A percentile compares a stretch with the other conserved stretches of the same genome.
phyloP scores from a whole-genome alignment of 1,140 invertebrate genomes.

The Andrena cerasifolii region DNA sequence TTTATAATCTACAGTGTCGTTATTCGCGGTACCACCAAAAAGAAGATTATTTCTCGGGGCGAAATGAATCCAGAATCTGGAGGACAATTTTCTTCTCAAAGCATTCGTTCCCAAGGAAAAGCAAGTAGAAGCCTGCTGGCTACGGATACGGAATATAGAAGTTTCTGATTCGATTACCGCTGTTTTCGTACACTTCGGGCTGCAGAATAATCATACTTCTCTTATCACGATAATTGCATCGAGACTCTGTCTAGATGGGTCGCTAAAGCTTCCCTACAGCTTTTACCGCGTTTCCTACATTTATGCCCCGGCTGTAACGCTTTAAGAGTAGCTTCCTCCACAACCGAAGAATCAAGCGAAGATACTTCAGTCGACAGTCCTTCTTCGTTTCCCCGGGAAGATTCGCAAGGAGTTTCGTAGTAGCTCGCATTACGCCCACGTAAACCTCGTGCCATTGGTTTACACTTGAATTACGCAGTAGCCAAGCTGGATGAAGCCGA shows the following conservation, averaged over 20 bases:
- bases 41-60: not conserved
- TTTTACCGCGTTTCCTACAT: no score
- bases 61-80: not conserved
- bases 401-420: not conserved
- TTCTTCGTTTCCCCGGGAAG: not conserved
- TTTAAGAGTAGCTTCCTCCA: no score
- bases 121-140: no score
- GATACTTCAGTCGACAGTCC: not conserved
- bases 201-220: no score
- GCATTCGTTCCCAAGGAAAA: not conserved
- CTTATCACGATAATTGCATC: not conserved
- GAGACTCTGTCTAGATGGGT: no score
- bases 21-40: not conserved
- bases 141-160: no score
- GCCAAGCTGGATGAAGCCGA: conserved; percentile 47
- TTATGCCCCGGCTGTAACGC: no score
- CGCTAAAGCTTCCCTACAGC: no score
- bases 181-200: no score
- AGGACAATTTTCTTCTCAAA: not conserved
- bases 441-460: conserved; percentile 44
- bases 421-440: conserved; percentile 23
- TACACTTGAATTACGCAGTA: conserved; percentile 49
- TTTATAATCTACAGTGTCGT: not conserved
- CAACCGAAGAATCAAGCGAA: no score
- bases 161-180: no score